Base-by-base conservation (phyloP, 2,888 invertebrate species). In the Seladonia tumulorum region DNA sequence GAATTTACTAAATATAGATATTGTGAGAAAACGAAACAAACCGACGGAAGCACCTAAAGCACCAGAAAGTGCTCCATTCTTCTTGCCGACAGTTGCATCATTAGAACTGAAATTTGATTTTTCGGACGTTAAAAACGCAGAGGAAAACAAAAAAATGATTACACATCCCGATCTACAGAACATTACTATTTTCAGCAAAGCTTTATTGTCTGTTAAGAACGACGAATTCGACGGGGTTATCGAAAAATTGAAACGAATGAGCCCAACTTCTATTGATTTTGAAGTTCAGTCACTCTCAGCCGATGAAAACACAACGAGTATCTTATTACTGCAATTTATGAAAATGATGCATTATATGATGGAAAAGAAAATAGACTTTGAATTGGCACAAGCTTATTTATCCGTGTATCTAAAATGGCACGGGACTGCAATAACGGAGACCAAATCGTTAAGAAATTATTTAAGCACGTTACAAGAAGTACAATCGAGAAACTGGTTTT, bases 41-140 rank as follows among this genome's bases (percentile, higher is more conserved):
- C 99, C 99, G 0, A 98, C 97, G 95, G 97, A 97, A 76, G 97
- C 98, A 0, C 96, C 97, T 0, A 98, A 98, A 92, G 96, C 96
- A 2, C 97, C 98, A 0, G 98, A 98, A 95, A 97, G 97, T 0
- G 99, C 99, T 0, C 99, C 99, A 0, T 99, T 99, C 96, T 99
- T 99, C 94, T 95, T 99, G 76, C 99, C 99, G 0, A 99, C 99
- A 0, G 96, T 99, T 81, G 97, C 98, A 0, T 97, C 98, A 1
- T 95, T 99, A 29, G 97, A 98, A 90, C 95, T 98, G 10, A 97
- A 97, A 94, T 99, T 99, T 94, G 98, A 98, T 94, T 94, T 97
- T 4, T 95, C 96, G 5, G 95, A 96, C 80, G 95, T 95, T 0
- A 95, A 95, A 47, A 94, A 93, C 18, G 91, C 95, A 2, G 93